Evolutionary conservation across 2,888 invertebrate genomes (phyloP).

Genomic region (Agrenia bidenticulata): DNA sequence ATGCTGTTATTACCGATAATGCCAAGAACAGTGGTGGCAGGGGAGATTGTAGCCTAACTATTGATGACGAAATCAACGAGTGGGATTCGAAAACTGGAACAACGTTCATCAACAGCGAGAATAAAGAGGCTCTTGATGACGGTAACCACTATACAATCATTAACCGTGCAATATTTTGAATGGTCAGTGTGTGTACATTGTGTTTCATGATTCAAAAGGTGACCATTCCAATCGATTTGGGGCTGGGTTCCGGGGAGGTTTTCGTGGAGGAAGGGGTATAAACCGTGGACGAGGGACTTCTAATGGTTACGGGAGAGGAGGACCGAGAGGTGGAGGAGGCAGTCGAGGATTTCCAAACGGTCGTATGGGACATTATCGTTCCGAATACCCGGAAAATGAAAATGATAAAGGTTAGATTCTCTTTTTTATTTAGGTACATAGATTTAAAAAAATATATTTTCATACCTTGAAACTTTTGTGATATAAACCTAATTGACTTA

Average conservation of each 20-base stretch:
- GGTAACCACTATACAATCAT: too few relatives aligned
- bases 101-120: too few relatives aligned
- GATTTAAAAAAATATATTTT: too few relatives aligned
- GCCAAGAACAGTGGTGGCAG: background rate
- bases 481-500: background rate
- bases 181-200: too few relatives aligned
- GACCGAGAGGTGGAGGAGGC: background rate
- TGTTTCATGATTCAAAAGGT: background rate
- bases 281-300: background rate
- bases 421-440: too few relatives aligned
- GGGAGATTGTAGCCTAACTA: background rate
- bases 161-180: too few relatives aligned
- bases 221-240: background rate
- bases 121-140: too few relatives aligned
- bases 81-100: background rate
- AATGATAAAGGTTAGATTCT: background rate
- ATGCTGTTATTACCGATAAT: constrained; percentile 8
- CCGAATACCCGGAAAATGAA: background rate
- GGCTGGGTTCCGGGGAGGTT: background rate
- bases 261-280: background rate
- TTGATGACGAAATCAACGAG: constrained; percentile 14
- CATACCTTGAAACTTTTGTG: background rate
- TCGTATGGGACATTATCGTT: constrained; percentile 13
- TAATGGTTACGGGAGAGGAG: constrained; percentile 6
- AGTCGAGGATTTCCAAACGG: background rate